These are phyloP conservation scores for Apamea crenata DNA, from an alignment of 2,888 invertebrate species.

Conservation along the genomic window DNA sequence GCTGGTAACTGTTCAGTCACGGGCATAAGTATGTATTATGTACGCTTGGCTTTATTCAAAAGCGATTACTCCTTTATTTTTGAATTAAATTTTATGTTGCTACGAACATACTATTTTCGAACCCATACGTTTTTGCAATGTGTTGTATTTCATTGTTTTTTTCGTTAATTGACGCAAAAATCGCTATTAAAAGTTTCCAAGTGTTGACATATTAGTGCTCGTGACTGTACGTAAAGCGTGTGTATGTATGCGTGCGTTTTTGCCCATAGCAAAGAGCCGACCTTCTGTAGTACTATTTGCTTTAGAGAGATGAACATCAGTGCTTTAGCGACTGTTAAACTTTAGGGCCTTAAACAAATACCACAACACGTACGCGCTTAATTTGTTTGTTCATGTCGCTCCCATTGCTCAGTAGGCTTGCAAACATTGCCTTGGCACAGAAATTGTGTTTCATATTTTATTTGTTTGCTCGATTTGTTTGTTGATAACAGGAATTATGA, in stretches of 20 bases:
- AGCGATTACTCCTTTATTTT: no score
- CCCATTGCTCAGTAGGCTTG: constrained; percentile 5
- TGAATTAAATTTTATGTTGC: no score
- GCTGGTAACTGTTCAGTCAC: no score
- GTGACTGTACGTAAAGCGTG: background rate
- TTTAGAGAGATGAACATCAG: constrained; percentile 11
- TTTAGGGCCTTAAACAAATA: constrained; percentile 17
- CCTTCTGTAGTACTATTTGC: background rate
- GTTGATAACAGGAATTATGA: background rate
- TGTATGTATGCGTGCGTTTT: background rate
- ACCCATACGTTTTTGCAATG: no score
- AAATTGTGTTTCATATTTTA: background rate
- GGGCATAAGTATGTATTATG: no score
- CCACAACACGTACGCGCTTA: constrained; percentile 20
- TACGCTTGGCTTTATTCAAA: no score
- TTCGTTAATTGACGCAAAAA: no score
- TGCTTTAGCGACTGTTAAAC: background rate
- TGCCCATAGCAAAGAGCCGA: background rate
- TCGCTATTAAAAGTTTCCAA: no score
- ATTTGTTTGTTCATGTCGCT: constrained; percentile 28
- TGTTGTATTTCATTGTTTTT: no score
- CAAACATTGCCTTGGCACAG: constrained; percentile 25
- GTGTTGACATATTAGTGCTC: no score
- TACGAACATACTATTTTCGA: no score
- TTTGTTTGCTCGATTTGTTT: background rate